Evolutionary conservation across 2,888 invertebrate genomes (phyloP), one percentile per base, ranked within the genome.

Genomic region (Zhengitettix transpicula): DNA sequence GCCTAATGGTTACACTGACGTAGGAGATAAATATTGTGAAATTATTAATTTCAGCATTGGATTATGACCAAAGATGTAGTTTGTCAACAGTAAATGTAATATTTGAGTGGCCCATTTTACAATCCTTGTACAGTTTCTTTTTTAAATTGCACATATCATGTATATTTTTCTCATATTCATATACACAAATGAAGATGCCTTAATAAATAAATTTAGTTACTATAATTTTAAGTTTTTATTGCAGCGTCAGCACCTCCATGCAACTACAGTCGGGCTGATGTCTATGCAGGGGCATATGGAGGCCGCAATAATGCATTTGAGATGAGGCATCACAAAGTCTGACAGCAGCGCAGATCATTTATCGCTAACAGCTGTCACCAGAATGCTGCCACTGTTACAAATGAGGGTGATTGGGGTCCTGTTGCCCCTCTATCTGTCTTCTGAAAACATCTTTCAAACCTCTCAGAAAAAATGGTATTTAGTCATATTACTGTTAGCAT

Each of bases 271-370:
- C 71, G 73, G 64, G 70, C 74, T 70, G 84, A 84, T 72, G 76
- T 83, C 62, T 86, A 86, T 75, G 85, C 86, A 64, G 83, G 83
- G 68, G 86, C 86, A 62, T 85, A 85, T 76, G 81, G 82, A 68
- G 73, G 74, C 66, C 69, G 75, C 17, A 65, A 55, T 40, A 78
- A 81, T 72, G 78, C 82, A 68, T 84, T 84, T 76, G 87, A 86
- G 77, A 84, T 87, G 85, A 81, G 85, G 64, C 80, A 81, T 70
- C 84, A 85, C 71, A 85, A 86, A 75, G 85, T 81, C 73, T 81
- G 80, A 81, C 78, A 69, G 68, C 60, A 60, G 55, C 53, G 62
- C 52, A 42, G 42, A 15, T 57, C 58, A 40, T 56, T 55, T 40
- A 55, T 51, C 42, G 44, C 51, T 44, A 42, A 54, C 17, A 17